Evolutionary conservation across 1,140 invertebrate genomes (phyloP).

Genomic region (Coptotermes formosanus): DNA sequence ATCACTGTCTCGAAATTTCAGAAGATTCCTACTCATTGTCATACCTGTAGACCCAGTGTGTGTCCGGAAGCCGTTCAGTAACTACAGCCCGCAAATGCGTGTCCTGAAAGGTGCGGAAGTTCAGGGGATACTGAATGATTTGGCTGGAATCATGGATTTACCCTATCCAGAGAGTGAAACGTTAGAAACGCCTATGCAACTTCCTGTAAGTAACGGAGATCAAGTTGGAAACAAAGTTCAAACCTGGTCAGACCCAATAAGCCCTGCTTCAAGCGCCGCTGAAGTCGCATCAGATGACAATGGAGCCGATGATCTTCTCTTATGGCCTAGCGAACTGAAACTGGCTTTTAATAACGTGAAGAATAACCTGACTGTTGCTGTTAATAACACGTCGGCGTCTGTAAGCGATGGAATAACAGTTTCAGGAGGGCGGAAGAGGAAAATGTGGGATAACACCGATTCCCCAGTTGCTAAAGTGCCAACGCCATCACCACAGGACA

Average conservation of each 20-base stretch:
- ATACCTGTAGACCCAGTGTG: neutral
- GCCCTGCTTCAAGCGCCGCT: neutral
- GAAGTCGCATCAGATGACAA: neutral
- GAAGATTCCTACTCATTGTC: neutral
- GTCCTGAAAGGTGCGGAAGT: slow-evolving; percentile 15
- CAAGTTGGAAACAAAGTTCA: neutral
- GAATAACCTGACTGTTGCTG: neutral
- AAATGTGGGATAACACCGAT: slow-evolving; percentile 12
- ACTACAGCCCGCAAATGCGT: neutral
- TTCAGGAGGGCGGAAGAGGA: slow-evolving; percentile 7
- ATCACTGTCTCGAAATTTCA: neutral
- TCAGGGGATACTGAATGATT: slow-evolving; percentile 20
- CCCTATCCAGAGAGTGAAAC: neutral
- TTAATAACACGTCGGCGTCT: neutral
- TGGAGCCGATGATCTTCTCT: neutral
- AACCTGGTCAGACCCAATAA: slow-evolving; percentile 16
- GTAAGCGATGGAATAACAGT: neutral
- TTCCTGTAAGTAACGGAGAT: neutral
- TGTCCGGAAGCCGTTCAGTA: neutral
- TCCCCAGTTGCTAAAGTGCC: neutral
- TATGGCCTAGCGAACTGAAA: neutral
- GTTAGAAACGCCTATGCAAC: neutral
- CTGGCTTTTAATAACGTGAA: neutral
- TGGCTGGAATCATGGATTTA: slow-evolving; percentile 25
- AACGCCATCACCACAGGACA: neutral